A percentile compares a stretch with the other conserved stretches of the same genome.
phyloP scores from a whole-genome alignment of 2,888 invertebrate species.

The Helicoverpa assulta region DNA sequence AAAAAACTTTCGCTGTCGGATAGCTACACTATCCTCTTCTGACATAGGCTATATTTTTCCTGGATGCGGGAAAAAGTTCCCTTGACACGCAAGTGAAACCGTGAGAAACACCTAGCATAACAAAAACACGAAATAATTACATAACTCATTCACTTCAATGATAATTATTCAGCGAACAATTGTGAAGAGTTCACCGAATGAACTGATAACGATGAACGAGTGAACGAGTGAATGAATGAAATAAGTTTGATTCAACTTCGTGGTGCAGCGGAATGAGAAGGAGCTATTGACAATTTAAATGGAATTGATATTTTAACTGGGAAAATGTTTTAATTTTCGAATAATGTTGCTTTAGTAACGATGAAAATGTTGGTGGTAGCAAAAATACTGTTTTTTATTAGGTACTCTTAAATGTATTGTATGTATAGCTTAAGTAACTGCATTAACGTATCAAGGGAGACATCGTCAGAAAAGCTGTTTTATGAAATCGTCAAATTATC shows the following conservation, averaged over 20 bases:
- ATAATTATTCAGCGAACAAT: constrained; percentile 11
- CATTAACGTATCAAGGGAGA: too few species aligned
- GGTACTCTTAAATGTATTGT: too few species aligned
- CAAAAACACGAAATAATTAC: background rate
- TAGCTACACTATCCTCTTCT: too few species aligned
- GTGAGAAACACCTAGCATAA: too few species aligned
- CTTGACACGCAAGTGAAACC: too few species aligned
- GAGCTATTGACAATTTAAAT: constrained; percentile 37
- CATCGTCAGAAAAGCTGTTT: background rate
- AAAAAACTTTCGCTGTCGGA: too few species aligned
- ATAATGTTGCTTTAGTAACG: constrained; percentile 19
- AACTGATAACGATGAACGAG: constrained; percentile 45
- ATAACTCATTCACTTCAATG: constrained; percentile 17
- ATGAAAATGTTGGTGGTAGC: background rate
- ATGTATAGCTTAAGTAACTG: too few species aligned
- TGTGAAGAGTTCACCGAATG: constrained; percentile 43
- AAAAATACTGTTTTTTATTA: too few species aligned
- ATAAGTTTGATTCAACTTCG: constrained; percentile 45
- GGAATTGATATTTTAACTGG: constrained; percentile 20
- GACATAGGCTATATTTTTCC: too few species aligned
- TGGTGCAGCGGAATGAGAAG: constrained; percentile 31
- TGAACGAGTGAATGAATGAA: constrained; percentile 41
- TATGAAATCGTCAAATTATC: background rate
- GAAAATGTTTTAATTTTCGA: constrained; percentile 7
- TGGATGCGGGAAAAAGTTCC: too few species aligned